Evolutionary conservation across 1,140 invertebrate genomes (phyloP), one percentile per base, ranked within the genome.

Genomic region (Melitaea cinxia): DNA sequence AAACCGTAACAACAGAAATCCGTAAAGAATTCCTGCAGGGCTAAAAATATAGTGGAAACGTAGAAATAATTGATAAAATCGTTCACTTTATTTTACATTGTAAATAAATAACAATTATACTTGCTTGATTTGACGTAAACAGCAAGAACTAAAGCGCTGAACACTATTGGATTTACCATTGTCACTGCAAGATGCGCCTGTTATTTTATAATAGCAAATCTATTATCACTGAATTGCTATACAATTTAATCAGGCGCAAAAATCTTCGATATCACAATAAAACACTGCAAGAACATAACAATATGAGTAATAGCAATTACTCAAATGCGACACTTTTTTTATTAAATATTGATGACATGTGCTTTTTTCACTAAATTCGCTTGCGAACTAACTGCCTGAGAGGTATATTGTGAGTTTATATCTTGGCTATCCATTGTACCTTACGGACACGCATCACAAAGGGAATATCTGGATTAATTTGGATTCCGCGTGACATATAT

Each of bases 391-490:
- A 62, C 33, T 45, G 30, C 58, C 37, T 21, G 59, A 59, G 33
- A 55, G 50, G 50, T 53, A 15, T 35, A 39, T 28, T 39, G 58
- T 53, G 58, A 61, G 30, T 23, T 53, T 86, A 85, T 85, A 83
- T 77, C 65, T 65, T 39, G 30, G 33, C 49, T 63, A 65, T 30
- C 54, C 39, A 65, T 73, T 73, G 68, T 75, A 60, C 52, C 66
- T n/a, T 14, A 60, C 33, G 39, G 15, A 30, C 12, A 33, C 58
- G 53, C 26, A 50, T 30, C 39, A 83, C 75, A 80, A 86, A 82
- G 71, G 76, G 74, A 61, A 39, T 42, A 84, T 82, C 82, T 80
- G 75, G 83, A 76, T 82, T 54, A 53, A 58, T 68, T 83, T 71
- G 75, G 80, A 24, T 74, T 86, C 10, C 12, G 15, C 23, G 23